phyloP scores from a whole-genome alignment of 2,888 invertebrate genomes.

The Geotrupes spiniger region DNA sequence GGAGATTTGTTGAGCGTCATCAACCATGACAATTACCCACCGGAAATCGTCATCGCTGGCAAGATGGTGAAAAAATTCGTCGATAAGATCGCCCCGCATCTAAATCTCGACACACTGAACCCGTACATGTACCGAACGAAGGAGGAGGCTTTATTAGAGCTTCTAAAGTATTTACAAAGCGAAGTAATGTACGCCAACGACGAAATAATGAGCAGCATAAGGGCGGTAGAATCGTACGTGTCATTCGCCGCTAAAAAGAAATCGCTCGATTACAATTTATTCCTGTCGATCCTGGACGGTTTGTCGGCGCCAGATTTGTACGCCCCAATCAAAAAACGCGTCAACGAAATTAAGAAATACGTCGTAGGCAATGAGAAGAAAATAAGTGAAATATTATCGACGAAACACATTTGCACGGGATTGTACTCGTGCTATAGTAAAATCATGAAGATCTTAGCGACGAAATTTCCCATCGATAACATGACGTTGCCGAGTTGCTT shows the following conservation, averaged over 20 bases:
- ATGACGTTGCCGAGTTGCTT: no score
- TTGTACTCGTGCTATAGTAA: constrained; percentile 5
- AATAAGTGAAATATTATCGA: constrained; percentile 3
- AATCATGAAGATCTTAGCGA: no score
- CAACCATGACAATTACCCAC: constrained; percentile 1
- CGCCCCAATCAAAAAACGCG: background rate
- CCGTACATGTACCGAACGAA: background rate
- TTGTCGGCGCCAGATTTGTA: constrained; percentile 8
- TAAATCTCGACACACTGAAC: background rate
- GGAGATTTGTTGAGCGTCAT: constrained; percentile 4
- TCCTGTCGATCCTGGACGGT: background rate
- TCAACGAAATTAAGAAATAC: background rate
- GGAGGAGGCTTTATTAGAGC: constrained; percentile 7
- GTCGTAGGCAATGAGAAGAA: constrained; percentile 1
- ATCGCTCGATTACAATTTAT: constrained; percentile 4
- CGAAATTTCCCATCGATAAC: no score
- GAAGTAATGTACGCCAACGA: background rate
- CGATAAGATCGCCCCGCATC: constrained; percentile 2
- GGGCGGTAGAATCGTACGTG: constrained; percentile 1
- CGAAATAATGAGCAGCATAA: constrained; percentile 9
- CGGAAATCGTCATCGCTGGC: constrained; percentile 9
- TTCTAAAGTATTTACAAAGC: constrained; percentile 6
- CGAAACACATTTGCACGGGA: constrained; percentile 3
- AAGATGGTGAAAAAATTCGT: constrained; percentile 1
- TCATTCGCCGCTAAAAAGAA: background rate